Evolutionary conservation across 1,140 invertebrate genomes (phyloP).

Genomic region (Hormaphis cornu): DNA sequence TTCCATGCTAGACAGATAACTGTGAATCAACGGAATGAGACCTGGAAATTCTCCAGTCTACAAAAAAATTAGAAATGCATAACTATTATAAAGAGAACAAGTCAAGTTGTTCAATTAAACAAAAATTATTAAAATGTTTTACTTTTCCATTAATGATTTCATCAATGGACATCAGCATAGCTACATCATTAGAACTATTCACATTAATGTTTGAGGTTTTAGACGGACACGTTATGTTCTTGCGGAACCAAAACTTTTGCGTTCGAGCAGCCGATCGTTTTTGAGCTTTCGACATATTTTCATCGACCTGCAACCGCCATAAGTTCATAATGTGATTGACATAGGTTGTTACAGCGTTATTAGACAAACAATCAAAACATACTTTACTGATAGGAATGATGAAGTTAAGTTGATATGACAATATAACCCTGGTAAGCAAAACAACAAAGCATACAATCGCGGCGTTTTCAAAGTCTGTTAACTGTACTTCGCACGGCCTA

Average conservation of each 20-base stretch:
- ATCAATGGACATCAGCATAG: constrained; percentile 72
- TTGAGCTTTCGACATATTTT: constrained; percentile 94
- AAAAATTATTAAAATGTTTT: constrained; percentile 27
- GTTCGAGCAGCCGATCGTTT: constrained; percentile 72
- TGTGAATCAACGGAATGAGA: constrained; percentile 85
- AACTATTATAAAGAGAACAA: too few relatives aligned
- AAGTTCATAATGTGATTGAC: neutral
- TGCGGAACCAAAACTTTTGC: constrained; percentile 86
- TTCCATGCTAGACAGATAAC: constrained; percentile 86
- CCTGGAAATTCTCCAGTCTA: constrained; percentile 83
- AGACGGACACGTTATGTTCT: constrained; percentile 55
- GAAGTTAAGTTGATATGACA: constrained; percentile 93
- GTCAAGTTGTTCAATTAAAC: neutral
- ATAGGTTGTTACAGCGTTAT: neutral
- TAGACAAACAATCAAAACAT: constrained; percentile 34
- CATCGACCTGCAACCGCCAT: constrained; percentile 69
- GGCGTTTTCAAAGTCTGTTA: constrained; percentile 99
- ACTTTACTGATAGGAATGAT: constrained; percentile 96
- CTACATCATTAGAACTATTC: constrained; percentile 40
- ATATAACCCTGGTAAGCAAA: constrained; percentile 87
- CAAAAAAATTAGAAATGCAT: too few relatives aligned
- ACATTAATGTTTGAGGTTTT: constrained; percentile 40
- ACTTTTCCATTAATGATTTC: constrained; percentile 98
- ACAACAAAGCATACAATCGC: constrained; percentile 98
- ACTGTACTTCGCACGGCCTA: constrained; percentile 93